phyloP scores from a whole-genome alignment of 2,113 vertebrate species.

The Oriolus oriolus region DNA sequence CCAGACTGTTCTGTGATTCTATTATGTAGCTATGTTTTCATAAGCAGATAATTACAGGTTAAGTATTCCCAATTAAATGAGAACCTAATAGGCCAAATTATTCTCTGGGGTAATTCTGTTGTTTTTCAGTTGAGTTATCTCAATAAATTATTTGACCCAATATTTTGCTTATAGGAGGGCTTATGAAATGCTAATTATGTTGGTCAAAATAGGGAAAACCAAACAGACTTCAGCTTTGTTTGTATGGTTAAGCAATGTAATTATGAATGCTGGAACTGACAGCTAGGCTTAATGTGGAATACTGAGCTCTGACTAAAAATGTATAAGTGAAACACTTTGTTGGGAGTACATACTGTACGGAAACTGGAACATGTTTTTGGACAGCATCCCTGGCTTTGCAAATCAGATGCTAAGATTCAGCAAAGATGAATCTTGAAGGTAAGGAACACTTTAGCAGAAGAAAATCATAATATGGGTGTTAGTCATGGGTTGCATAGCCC shows the following conservation, averaged over 20 bases:
- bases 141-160: background rate
- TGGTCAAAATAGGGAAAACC: conserved; percentile 29
- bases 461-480: background rate
- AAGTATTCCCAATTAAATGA: background rate
- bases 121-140: background rate
- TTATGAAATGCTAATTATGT: conserved; percentile 32
- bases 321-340: conserved; percentile 40
- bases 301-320: conserved; percentile 38
- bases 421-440: conserved; percentile 19
- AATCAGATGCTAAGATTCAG: conserved; percentile 45
- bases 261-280: conserved; percentile 26
- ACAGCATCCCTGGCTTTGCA: conserved; percentile 46
- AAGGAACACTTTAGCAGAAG: background rate
- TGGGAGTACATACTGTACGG: conserved; percentile 59
- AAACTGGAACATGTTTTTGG: conserved; percentile 66
- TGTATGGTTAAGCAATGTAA: conserved; percentile 14
- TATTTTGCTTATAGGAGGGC: conserved; percentile 25
- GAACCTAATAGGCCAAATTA: conserved; percentile 7
- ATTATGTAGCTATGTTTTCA: background rate
- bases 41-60: background rate
- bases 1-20: background rate
- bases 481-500: background rate
- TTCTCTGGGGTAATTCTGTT: conserved; percentile 1
- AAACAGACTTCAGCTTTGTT: conserved; percentile 38
- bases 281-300: background rate